Evolutionary conservation across 2,113 vertebrate species (phyloP).

Genomic region (Azemiops feae): DNA sequence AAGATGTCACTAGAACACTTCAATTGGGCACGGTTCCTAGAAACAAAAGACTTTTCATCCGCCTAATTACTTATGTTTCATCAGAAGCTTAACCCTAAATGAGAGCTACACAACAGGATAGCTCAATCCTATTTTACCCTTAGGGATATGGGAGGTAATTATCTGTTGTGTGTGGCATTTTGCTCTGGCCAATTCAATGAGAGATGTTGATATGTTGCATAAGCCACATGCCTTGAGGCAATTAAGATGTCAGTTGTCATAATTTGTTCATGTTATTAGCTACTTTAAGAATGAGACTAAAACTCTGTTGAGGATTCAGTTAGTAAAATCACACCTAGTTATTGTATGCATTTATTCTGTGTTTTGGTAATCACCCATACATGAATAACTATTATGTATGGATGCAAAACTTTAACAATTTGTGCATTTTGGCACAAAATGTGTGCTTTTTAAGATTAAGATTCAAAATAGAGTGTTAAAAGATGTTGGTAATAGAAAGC

Average conservation of each 20-base stretch:
- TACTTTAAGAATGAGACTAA: slow-evolving; percentile 4
- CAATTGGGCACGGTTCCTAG: background rate
- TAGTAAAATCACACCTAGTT: slow-evolving; percentile 8
- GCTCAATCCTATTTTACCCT: slow-evolving; percentile 1
- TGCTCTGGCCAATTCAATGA: fast-evolving
- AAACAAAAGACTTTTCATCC: slow-evolving; percentile 18
- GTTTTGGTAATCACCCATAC: background rate
- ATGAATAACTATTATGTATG: background rate
- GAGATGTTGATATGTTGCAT: background rate
- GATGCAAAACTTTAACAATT: background rate
- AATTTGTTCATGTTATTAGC: slow-evolving; percentile 2
- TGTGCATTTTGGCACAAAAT: slow-evolving; percentile 1
- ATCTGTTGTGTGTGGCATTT: background rate
- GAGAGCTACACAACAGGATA: background rate
- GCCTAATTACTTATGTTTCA: slow-evolving; percentile 21
- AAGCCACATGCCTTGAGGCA: background rate
- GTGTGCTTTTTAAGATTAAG: background rate
- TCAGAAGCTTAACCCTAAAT: slow-evolving; percentile 20
- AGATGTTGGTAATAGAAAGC: background rate
- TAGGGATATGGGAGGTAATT: slow-evolving; percentile 16
- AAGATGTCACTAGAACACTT: slow-evolving; percentile 22
- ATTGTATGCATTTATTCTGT: slow-evolving; percentile 22
- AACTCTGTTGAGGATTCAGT: background rate
- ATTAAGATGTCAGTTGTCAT: background rate
- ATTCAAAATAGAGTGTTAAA: background rate